Evolutionary conservation across 2,797 vertebrate genomes (phyloP), one percentile per base, ranked within the genome.

Genomic region (Microctenopoma lineatum): DNA sequence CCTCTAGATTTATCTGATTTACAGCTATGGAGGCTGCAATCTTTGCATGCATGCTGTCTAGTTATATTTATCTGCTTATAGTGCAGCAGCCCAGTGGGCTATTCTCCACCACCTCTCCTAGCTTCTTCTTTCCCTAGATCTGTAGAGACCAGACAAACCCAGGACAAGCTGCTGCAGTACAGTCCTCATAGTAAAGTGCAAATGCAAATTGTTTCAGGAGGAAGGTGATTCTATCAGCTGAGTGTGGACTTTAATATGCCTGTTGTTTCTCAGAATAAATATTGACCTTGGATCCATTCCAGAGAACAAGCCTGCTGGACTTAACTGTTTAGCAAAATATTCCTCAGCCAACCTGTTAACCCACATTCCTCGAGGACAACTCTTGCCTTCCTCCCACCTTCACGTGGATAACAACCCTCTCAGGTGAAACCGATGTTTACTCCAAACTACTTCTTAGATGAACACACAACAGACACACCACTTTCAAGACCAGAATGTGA

Each of bases 201-300:
- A 59, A 66, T 52, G 50, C 46, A 56, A 82, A 74, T 47, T n/a
- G 25, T 38, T 16, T 47, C 8, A 0, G 4, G 8, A n/a, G 8
- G 45, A 53, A 55, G 47, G 47, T 53, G 32, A 55, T 46, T 39
- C 25, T 14, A 42, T 68, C 29, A 61, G 55, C 41, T 0, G 55
- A 66, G 53, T 6, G 1, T 60, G 81, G 83, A 93, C 92, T 90
- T 92, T 88, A 85, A 84, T 25, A 75, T 74, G 61, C 7, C 1
- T 5, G 68, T 58, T 39, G 56, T 50, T 80, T 77, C 53, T 47
- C n/a, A 36, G 50, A 76, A 57, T 72, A 89, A 91, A 90, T 88
- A 91, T 84, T 92, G 86, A 88, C 74, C 48, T 46, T 68, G 67
- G 42, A 32, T 60, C 29, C 15, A 36, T 45, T 72, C 64, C 59